phyloP scores from a whole-genome alignment of 1,140 invertebrate genomes.

The Prorops nasuta region DNA sequence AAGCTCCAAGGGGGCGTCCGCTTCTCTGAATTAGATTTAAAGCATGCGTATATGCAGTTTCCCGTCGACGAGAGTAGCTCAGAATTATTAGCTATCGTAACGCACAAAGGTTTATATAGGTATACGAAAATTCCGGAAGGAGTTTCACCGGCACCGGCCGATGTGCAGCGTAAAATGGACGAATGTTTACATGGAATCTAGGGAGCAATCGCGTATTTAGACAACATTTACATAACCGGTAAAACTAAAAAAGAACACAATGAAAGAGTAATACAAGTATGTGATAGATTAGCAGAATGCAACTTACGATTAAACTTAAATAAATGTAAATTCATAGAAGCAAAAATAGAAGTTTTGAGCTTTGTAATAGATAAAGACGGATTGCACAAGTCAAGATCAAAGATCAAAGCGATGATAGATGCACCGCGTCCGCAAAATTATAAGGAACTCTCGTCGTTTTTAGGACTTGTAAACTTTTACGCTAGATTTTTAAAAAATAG shows the following conservation, averaged over 20 bases:
- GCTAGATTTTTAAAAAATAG: conserved; percentile 14
- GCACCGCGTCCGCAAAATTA: conserved; percentile 16
- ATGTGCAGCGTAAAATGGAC: conserved; percentile 19
- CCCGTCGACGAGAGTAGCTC: conserved; percentile 10
- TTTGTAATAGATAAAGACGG: conserved; percentile 30
- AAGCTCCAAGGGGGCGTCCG: no score
- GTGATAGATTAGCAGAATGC: conserved; percentile 12
- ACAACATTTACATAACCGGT: conserved; percentile 20
- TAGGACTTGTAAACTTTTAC: conserved; percentile 25
- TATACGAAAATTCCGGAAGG: conserved; percentile 22
- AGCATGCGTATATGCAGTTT: no score
- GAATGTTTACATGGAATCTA: conserved; percentile 12
- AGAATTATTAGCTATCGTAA: conserved; percentile 18
- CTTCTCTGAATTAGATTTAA: no score
- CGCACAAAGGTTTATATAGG: conserved; percentile 17
- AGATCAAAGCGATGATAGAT: conserved; percentile 21
- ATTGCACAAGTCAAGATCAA: conserved; percentile 20
- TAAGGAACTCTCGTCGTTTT: no score
- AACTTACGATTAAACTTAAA: conserved; percentile 13
- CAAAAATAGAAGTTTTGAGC: conserved; percentile 24
- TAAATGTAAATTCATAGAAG: conserved; percentile 18
- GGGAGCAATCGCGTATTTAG: conserved; percentile 14
- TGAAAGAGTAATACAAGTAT: conserved; percentile 9
- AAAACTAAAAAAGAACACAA: conserved; percentile 10
- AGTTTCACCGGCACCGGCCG: no score